Evolutionary conservation across 2,113 vertebrate genomes (phyloP), one percentile per base, ranked within the genome.

Genomic region (Crotophaga sulcirostris): DNA sequence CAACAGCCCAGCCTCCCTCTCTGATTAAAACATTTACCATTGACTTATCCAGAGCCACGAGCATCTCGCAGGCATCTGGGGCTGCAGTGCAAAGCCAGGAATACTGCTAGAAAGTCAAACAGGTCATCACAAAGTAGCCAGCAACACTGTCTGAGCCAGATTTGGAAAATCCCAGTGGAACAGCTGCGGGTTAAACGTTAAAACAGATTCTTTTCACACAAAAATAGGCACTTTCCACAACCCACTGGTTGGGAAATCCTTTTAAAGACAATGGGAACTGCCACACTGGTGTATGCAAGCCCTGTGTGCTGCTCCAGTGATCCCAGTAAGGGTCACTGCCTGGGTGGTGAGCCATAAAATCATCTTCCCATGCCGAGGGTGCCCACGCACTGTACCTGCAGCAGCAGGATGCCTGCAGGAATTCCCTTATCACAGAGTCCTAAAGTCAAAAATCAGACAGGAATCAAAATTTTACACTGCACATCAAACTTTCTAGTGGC

Each of bases 331-430:
- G 18, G 11, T 21, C 42, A 40, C 19, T 1, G 8, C 34, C 10
- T 1, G 2, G 60, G 28, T 5, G 12, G 19, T 8, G 25, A 66
- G 40, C 29, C n/a, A 11, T 1, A 4, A 24, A 56, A 24, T 26
- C 55, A 21, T 38, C 31, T 29, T 45, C 60, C 52, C 2, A 1
- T 3, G 3, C 42, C 3, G 4, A 45, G 28, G 18, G 23, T 55
- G 28, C 9, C 44, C 24, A 23, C 0, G 2, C 31, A 16, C 58
- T 5, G 5, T 4, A 23, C 21, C n/a, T 4, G 2, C 36, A 45
- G 54, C 70, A 26, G 16, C 13, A 40, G 38, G 78, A 34, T 14
- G 24, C 14, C 56, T 9, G 1, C 13, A 23, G 60, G 13, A 76
- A 38, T 4, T 59, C 44, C 76, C 11, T 51, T 60, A n/a, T 5